Base-by-base conservation (phyloP, 2,113 vertebrate genomes). In the Mus spicilegus region DNA sequence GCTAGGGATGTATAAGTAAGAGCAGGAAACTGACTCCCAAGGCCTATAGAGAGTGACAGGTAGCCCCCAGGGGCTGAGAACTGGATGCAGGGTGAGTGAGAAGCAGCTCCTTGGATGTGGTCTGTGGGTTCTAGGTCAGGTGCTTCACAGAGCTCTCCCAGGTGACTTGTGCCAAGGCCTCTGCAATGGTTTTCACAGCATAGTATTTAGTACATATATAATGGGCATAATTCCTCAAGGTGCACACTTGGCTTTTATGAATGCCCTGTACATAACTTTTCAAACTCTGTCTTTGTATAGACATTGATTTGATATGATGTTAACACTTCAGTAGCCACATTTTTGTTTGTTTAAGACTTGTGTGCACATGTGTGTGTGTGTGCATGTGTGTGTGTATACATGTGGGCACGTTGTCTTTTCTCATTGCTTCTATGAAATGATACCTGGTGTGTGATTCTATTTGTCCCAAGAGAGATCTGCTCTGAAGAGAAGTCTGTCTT, bases 181-280 rank as follows among this genome's bases (percentile, higher is more conserved):
- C 49, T 51, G 89, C 87, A 87, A 85, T 0, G 4, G 73, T 24
- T 28, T 91, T 72, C 36, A 22, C 65, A 78, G 87, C 67, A 58
- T 51, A 19, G 28, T 58, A 49, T 94, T 63, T 73, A 73, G 46
- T 87, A 63, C 36, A 33, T 84, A n/a, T 84, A 61, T 92, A 69
- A 49, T 13, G 42, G 77, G 78, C 87, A 56, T 84, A 89, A 80
- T 75, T 88, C 84, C 73, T 94, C 3, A 61, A 0, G 58, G 93
- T 96, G 93, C 96, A 93, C 87, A 81, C 58, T 93, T 96, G 94
- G 95, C 77, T 96, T 96, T 95, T 85, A 87, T 0, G 69, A 96
- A 97, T 42, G 87, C 97, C 90, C 82, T 97, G 97, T 97, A 95
- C 76, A 96, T 94, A 97, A 76, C 80, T 97, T 97, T 94, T 92